Conservation (phyloP, 1,140 invertebrate genomes). For the Apolygus lucorum region DNA sequence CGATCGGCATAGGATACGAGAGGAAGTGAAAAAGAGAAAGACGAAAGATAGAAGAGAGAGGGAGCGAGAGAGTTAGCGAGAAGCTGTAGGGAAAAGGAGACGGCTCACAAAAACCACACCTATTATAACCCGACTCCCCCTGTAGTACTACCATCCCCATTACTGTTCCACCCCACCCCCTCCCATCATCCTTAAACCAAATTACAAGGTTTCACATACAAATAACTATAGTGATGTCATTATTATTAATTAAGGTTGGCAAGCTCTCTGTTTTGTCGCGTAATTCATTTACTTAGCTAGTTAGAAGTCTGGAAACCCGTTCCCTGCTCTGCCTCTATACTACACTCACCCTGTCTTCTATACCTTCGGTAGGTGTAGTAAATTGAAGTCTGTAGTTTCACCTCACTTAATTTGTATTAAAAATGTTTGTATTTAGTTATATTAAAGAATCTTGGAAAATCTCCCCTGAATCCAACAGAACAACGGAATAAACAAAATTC, state of each 20-base stretch:
- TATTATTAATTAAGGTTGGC: slow-evolving; percentile 6
- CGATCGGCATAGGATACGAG: no score
- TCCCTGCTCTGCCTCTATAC: no score
- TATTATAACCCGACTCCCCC: slow-evolving; percentile 8
- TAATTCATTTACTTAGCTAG: background rate
- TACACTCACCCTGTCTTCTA: no score
- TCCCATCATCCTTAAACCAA: background rate
- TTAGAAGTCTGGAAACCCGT: no score
- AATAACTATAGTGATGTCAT: slow-evolving; percentile 12
- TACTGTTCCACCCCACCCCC: background rate
- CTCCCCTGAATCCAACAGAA: no score
- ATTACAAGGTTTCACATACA: slow-evolving; percentile 18
- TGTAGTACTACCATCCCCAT: background rate
- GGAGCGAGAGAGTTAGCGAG: background rate
- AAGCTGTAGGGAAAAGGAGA: background rate
- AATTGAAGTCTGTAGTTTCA: no score
- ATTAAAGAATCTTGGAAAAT: no score
- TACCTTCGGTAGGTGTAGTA: no score
- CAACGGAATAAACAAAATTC: no score
- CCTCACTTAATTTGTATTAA: no score
- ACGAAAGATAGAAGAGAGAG: background rate
- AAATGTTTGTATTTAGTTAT: no score
- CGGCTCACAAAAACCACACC: slow-evolving; percentile 13
- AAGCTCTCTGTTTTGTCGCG: background rate
- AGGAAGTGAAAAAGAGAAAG: no score